Conservation (phyloP, 2,888 invertebrate species). For the Amiota communis region DNA sequence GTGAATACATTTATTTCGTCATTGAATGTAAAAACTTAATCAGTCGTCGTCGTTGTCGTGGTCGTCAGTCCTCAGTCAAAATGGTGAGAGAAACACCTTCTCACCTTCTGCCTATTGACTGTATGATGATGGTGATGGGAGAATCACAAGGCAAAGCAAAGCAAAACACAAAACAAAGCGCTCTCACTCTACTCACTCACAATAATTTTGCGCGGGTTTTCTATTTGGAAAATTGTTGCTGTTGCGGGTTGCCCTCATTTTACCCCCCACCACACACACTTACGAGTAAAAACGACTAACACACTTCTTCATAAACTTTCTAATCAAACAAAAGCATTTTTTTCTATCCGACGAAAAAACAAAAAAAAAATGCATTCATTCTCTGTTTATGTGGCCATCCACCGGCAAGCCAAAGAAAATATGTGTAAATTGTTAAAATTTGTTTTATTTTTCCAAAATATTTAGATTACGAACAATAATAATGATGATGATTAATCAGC, state of each 20-base stretch:
- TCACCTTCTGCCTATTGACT: too few species aligned
- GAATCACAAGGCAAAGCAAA: conserved; percentile 20
- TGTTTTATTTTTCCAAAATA: not conserved
- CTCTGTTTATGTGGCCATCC: not conserved
- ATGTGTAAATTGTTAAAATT: not conserved
- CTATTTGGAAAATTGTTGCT: conserved; percentile 51
- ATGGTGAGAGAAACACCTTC: not conserved
- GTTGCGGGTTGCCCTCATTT: conserved; percentile 25
- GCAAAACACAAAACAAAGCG: conserved; percentile 32
- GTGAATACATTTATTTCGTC: conserved; percentile 45
- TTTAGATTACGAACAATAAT: not conserved
- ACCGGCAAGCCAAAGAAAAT: not conserved
- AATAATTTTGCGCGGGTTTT: conserved; percentile 42
- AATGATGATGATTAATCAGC: conserved; percentile 11
- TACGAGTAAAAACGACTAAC: conserved; percentile 1
- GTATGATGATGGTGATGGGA: not conserved
- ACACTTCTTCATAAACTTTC: conserved; percentile 50
- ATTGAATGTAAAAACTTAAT: conserved; percentile 36
- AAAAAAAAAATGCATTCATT: not conserved
- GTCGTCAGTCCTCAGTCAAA: not conserved
- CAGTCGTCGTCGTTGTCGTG: not conserved
- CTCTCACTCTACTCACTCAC: not conserved
- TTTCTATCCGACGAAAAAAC: conserved; percentile 3
- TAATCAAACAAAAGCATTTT: conserved; percentile 56
- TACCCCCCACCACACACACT: not conserved